Base-by-base conservation (phyloP, 2,888 invertebrate genomes). In the Trichogramma dendrolimi region DNA sequence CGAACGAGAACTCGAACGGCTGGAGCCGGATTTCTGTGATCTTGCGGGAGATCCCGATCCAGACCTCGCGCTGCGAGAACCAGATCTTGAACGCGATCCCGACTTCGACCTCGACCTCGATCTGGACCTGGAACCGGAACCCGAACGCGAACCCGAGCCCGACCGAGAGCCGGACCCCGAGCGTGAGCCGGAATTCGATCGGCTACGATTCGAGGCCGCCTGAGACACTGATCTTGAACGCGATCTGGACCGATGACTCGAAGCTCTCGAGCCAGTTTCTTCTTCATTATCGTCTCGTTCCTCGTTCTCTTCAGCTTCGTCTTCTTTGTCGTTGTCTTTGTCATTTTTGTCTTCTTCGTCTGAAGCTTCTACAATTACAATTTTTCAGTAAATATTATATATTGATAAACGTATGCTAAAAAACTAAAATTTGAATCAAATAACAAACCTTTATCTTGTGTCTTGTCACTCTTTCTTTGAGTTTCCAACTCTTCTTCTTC, bases 401-500 rank as follows among this genome's bases (percentile, higher is more conserved):
- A 6, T 39, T 2, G 6, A 7, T 51, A 39, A 2, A 39, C 7
- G 6, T 38, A 6, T 8, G 11, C 2, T 39, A 43, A 10, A n/a
- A 5, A 40, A n/a, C 14, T 10, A 46, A n/a, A 43, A 43, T n/a
- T 1, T 44, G 14, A 14, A 44, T 47, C 10, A 39, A 53, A 53
- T 6, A 50, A 27, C 53, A 11, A 58, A 75, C 78, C 78, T 74
- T 78, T 74, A 41, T 75, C 73, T 65, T 77, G 70, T 67, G 70
- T 69, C 72, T 77, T 76, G 55, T 79, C 76, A 40, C 69, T 60
- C 46, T 75, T 76, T 47, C 79, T 79, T 49, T 82, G 82, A 61
- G 80, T 80, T 67, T 81, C 82, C 67, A 82, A 80, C 67, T 83
- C 83, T 6, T 85, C 84, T 11, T 84, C 85, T 55, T 84, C 84